phyloP scores from a whole-genome alignment of 2,113 vertebrate genomes.

The Egretta garzetta region DNA sequence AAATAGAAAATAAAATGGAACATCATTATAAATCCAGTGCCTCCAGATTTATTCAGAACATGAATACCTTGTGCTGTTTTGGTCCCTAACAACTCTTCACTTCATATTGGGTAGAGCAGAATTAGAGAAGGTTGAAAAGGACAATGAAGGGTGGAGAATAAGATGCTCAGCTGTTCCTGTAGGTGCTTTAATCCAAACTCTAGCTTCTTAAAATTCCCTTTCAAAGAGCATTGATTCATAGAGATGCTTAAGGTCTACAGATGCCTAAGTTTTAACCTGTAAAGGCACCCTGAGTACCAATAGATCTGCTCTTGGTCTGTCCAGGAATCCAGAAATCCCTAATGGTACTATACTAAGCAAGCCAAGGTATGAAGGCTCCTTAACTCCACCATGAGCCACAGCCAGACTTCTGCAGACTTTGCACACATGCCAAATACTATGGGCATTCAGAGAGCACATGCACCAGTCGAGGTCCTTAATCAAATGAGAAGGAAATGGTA shows the following conservation, averaged over 20 bases:
- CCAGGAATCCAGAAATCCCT: neutral
- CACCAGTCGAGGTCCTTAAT: neutral
- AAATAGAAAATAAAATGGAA: neutral
- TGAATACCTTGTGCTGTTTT: neutral
- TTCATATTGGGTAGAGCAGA: neutral
- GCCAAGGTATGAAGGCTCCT: neutral
- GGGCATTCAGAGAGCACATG: neutral
- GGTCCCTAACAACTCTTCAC: neutral
- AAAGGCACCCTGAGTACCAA: neutral
- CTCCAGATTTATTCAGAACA: neutral
- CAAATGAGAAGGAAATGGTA: neutral
- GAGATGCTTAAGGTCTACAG: neutral
- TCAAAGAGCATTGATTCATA: neutral
- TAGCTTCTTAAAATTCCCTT: neutral
- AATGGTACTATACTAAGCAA: neutral
- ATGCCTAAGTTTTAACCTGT: neutral
- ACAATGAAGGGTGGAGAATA: neutral
- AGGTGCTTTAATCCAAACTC: neutral
- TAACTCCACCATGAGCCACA: neutral
- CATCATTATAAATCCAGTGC: neutral
- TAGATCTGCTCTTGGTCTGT: neutral
- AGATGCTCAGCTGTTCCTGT: neutral
- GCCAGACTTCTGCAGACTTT: neutral
- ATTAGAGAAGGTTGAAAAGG: neutral
- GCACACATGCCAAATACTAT: neutral